Base-by-base conservation (phyloP, 2,797 vertebrate species). In the Arnoldichthys spilopterus region DNA sequence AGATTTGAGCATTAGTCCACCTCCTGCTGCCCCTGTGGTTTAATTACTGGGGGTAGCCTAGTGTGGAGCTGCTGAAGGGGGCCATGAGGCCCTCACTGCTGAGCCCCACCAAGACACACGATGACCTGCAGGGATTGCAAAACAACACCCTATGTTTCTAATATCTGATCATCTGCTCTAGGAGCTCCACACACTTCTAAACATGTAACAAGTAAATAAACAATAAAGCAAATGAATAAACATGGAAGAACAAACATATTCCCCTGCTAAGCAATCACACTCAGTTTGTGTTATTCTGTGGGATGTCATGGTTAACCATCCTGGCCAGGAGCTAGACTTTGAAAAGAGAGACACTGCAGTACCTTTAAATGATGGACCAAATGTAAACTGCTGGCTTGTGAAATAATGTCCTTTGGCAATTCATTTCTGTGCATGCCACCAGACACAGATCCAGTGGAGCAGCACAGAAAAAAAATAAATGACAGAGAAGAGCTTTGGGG, bases 31-130 rank as follows among this genome's bases (percentile, higher is more conserved):
- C 88, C 90, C 87, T 62, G 77, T 87, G 91, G 91, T 91, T 93
- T 94, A 92, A 95, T 94, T 92, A 93, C 88, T 62, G 71, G 80
- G 87, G 82, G 88, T 90, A 90, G 91, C 79, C 88, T 90, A 84
- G 88, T 91, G 91, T 89, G 91, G 87, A 91, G 91, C 84, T 89
- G 85, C 86, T 81, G 83, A 72, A 63, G 24, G 76, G 64, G 77
- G 71, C 26, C 53, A 61, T 26, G 61, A 66, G 54, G 81, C 40
- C 64, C 56, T 81, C 62, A 62, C 72, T 47, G 64, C 72, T 58
- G 61, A 70, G 66, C 66, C 73, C 58, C 62, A 69, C 79, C 22
- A 74, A 63, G 54, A 74, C 74, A 73, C n/a, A 34, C 43, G 28
- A 37, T 51, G 73, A 70, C 30, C 61, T 70, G 64, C 54, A 68